Evolutionary conservation across 2,888 invertebrate species (phyloP), one percentile per base, ranked within the genome.

Genomic region (Sipha maydis): DNA sequence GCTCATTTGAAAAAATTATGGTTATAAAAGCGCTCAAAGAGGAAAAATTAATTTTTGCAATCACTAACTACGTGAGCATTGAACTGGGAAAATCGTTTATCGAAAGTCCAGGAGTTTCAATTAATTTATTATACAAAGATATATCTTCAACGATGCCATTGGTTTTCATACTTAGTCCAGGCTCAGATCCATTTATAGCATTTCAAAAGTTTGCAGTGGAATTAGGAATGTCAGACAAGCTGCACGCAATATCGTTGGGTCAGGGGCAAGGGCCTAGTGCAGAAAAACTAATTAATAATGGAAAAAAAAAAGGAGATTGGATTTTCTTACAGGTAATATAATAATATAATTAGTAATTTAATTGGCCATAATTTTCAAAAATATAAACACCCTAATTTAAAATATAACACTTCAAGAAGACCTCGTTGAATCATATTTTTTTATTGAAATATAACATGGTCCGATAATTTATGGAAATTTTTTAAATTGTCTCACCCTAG

Each of bases 211-310:
- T 98, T 91, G 96, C 97, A 0, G 93, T 93, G 0, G 96, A 96
- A 90, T 95, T 95, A 94, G 95, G 95, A 8, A 95, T 94, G 91
- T 92, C 93, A 75, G 95, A 94, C 8, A 94, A 94, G 90, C 94
- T 95, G 90, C 95, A 94, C 91, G 96, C 96, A 0, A 97, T 98
- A 91, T 98, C 98, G 0, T 92, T 98, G 19, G 98, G 98, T 0
- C 95, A 96, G 91, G 98, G 98, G 0, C 98, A 98, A 93, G 98
- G 98, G 0, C 96, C 96, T 0, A 94, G 96, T 9, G 97, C 96
- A 2, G 98, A 98, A 1, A 96, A 97, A 91, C 93, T 97, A 93
- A 96, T 98, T 73, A 94, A 93, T 38, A 92, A 93, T 85, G 97
- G 96, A 1, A 93, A 94, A 90, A 93, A 93, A 1, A 93, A 94